These are phyloP conservation scores for Malthinus flaveolus DNA, from an alignment of 2,888 invertebrate genomes.

Conservation along the genomic window DNA sequence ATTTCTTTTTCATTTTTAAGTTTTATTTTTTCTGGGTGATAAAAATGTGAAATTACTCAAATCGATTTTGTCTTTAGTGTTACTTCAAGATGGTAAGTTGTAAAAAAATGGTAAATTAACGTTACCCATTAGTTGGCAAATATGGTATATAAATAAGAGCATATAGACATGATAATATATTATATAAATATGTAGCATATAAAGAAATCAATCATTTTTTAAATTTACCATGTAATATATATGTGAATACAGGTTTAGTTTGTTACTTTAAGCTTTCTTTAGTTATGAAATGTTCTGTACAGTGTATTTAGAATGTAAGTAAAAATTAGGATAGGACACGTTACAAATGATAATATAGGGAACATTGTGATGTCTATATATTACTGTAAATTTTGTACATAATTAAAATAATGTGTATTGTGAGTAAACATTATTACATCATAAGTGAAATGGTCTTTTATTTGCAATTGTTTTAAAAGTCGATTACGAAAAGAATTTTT, in stretches of 20 bases:
- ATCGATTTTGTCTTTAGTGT: constrained; percentile 9
- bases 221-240: constrained; percentile 54
- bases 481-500: too few species aligned
- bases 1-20: constrained; percentile 31
- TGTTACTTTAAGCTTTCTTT: constrained; percentile 50
- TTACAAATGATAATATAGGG: constrained; percentile 55
- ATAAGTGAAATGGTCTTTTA: constrained; percentile 18
- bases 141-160: constrained; percentile 51
- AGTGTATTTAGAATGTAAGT: constrained; percentile 56
- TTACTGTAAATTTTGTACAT: constrained; percentile 60
- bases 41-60: constrained; percentile 30
- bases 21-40: constrained; percentile 29
- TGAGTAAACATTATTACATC: constrained; percentile 57
- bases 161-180: constrained; percentile 49
- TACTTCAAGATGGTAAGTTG: constrained; percentile 13
- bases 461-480: constrained; percentile 11
- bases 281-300: constrained; percentile 55
- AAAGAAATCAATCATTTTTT: constrained; percentile 52
- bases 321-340: constrained; percentile 50
- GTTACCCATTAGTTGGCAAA: constrained; percentile 55
- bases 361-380: constrained; percentile 59
- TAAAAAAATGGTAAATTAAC: constrained; percentile 38
- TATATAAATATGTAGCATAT: constrained; percentile 53
- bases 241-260: constrained; percentile 55
- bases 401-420: constrained; percentile 57